Evolutionary conservation across 1,140 invertebrate genomes (phyloP).

Genomic region (Hycleus phaleratus): DNA sequence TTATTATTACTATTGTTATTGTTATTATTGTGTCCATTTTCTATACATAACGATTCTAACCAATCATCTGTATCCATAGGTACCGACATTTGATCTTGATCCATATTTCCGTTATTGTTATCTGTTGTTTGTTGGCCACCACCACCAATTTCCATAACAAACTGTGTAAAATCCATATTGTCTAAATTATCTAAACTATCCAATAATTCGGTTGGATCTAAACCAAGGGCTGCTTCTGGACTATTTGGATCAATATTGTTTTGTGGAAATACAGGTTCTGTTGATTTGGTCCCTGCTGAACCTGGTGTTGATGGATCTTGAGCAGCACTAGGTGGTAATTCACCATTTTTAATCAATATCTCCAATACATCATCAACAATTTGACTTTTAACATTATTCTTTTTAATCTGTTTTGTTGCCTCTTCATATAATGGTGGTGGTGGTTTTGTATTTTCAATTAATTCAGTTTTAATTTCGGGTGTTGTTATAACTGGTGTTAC

Average conservation of each 20-base stretch:
- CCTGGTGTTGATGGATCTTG: constrained; percentile 67
- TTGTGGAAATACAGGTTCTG: constrained; percentile 30
- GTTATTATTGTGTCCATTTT: constrained; percentile 18
- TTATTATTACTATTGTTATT: no score
- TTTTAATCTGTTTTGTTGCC: constrained; percentile 56
- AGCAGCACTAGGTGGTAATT: constrained; percentile 80
- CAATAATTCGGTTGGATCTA: constrained; percentile 38
- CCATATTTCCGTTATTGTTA: constrained; percentile 3
- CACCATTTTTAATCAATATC: constrained; percentile 88
- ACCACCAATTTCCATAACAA: constrained; percentile 46
- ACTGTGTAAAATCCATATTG: constrained; percentile 49
- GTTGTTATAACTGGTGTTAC: constrained; percentile 28
- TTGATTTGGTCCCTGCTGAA: constrained; percentile 39
- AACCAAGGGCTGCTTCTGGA: constrained; percentile 40
- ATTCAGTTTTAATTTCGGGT: constrained; percentile 35
- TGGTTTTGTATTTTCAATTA: constrained; percentile 32
- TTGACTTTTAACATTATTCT: constrained; percentile 66
- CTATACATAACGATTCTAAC: constrained; percentile 58
- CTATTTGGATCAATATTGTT: constrained; percentile 41
- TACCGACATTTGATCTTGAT: constrained; percentile 33
- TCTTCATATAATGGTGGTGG: constrained; percentile 63
- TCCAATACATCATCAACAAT: constrained; percentile 93
- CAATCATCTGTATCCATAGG: constrained; percentile 68
- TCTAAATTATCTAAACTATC: constrained; percentile 48
- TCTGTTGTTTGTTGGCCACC: constrained; percentile 23